These are phyloP conservation scores for Ceratina australensis DNA, from an alignment of 1,140 invertebrate species.

Conservation along the genomic window DNA sequence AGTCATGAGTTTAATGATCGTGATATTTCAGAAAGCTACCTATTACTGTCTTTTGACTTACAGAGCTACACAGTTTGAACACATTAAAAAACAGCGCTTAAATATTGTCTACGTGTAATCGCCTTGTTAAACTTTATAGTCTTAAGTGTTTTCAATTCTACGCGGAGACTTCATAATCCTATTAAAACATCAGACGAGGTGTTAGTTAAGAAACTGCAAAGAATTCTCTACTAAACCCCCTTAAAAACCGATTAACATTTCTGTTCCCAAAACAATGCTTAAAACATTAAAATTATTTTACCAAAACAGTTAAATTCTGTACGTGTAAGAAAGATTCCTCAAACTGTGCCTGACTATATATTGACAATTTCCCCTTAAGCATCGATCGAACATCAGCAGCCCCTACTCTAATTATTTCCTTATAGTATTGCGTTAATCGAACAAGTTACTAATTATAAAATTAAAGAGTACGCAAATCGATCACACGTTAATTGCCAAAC, in stretches of 20 bases:
- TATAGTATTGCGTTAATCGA: no score
- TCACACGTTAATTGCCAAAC: no score
- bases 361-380: neutral
- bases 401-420: neutral
- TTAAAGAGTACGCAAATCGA: no score
- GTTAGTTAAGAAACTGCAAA: neutral
- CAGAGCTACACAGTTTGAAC: no score
- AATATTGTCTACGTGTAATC: neutral
- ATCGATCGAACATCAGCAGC: neutral
- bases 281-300: neutral
- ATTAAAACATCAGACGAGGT: neutral
- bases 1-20: no score
- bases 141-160: neutral
- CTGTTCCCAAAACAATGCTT: neutral
- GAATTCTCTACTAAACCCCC: neutral
- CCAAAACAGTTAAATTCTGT: no score
- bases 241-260: neutral
- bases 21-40: no score
- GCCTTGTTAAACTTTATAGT: neutral
- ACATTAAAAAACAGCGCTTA: neutral
- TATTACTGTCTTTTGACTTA: no score
- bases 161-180: neutral
- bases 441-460: no score
- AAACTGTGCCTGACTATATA: neutral
- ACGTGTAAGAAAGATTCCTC: no score